phyloP scores from a whole-genome alignment of 2,797 vertebrate species.

The Todus mexicanus region DNA sequence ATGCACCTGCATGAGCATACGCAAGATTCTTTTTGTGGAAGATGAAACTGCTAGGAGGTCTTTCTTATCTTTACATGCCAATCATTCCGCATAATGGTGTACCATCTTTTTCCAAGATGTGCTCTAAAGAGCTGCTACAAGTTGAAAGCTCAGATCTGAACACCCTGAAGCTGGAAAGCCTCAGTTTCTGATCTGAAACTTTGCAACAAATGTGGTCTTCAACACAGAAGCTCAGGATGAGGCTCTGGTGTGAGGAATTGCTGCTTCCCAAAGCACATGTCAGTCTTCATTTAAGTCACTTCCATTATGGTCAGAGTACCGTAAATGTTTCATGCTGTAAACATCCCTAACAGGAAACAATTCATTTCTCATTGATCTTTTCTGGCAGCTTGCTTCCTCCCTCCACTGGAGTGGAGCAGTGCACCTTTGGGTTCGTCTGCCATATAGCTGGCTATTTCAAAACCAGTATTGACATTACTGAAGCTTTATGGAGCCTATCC shows the following conservation, averaged over 20 bases:
- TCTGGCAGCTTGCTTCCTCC: conserved; percentile 17
- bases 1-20: background rate
- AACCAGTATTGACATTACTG: background rate
- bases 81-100: background rate
- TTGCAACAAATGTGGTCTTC: background rate
- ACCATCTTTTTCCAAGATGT: background rate
- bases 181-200: background rate
- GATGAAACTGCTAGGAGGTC: background rate
- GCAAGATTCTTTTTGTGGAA: background rate
- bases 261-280: background rate
- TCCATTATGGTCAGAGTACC: background rate
- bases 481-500: background rate
- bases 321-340: conserved; percentile 18
- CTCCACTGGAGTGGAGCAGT: background rate
- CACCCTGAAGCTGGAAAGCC: background rate
- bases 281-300: conserved; percentile 3
- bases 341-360: conserved; percentile 32
- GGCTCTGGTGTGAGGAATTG: background rate
- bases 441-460: background rate
- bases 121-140: background rate
- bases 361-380: conserved; percentile 38
- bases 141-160: background rate
- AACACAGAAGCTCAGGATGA: background rate
- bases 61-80: background rate
- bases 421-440: background rate